Percentiles rank a stretch among this genome's conserved stretches.
These are phyloP conservation scores for Merluccius polli DNA, from an alignment of 2,797 vertebrate species.

Conservation along the genomic window DNA sequence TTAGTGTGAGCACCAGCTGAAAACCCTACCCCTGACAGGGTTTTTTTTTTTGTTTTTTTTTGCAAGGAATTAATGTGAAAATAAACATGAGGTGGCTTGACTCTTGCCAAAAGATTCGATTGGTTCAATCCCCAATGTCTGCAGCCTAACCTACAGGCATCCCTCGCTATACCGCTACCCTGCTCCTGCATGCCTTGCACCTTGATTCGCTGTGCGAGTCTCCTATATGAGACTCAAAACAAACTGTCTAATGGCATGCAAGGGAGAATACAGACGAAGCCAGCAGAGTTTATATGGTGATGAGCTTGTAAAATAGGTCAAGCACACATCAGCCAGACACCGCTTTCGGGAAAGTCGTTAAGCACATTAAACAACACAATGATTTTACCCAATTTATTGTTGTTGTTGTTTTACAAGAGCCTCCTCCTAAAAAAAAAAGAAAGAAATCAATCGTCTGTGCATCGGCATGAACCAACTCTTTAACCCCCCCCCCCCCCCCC, in stretches of 20 bases:
- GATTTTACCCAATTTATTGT: neutral
- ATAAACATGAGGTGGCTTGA: neutral
- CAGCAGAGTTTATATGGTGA: conserved; percentile 59
- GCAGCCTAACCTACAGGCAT: neutral
- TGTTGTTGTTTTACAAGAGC: conserved; percentile 1
- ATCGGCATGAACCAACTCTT: neutral
- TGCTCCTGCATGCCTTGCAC: neutral
- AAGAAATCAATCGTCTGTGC: neutral
- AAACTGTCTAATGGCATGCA: conserved; percentile 11
- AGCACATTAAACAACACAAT: neutral
- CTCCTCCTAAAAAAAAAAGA: neutral
- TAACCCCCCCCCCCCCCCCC: neutral
- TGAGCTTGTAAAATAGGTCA: conserved; percentile 61
- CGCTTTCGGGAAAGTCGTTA: neutral
- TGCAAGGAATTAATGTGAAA: neutral
- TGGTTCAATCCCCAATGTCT: neutral
- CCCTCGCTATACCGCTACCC: neutral
- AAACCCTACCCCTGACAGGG: conserved; percentile 81
- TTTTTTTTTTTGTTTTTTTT: neutral
- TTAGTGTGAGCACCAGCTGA: conserved; percentile 80
- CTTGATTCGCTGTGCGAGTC: neutral
- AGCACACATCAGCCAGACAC: conserved; percentile 34
- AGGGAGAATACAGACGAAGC: conserved; percentile 84
- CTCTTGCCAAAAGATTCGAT: neutral
- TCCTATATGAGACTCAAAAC: neutral